Percentiles rank a stretch among this genome's conserved stretches.
phyloP scores from a whole-genome alignment of 2,113 vertebrate genomes.

The Columbina picui region DNA sequence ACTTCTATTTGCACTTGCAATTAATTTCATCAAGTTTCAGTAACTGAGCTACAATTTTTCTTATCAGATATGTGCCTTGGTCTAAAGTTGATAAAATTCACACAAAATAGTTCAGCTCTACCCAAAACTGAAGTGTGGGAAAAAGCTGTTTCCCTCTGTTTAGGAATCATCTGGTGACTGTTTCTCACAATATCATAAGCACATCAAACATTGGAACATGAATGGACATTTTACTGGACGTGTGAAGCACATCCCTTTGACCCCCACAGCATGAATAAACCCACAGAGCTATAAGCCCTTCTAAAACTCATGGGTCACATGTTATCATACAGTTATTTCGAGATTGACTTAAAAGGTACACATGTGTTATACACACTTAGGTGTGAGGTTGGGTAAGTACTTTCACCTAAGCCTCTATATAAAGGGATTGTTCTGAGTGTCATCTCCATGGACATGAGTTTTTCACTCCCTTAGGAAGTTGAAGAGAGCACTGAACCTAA shows the following conservation, averaged over 20 bases:
- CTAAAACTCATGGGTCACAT: not conserved
- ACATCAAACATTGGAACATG: not conserved
- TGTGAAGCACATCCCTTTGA: not conserved
- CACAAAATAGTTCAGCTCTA: not conserved
- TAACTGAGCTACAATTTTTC: not conserved
- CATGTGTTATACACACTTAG: not conserved
- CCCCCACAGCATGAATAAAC: not conserved
- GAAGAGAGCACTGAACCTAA: not conserved
- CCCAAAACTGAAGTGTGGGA: not conserved
- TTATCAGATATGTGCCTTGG: not conserved
- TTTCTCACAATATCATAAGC: not conserved
- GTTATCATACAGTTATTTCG: not conserved
- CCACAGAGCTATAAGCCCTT: not conserved
- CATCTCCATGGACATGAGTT: not conserved
- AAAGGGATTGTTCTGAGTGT: not conserved
- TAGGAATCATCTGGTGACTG: not conserved
- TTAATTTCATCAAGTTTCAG: not conserved
- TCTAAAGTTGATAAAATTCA: not conserved
- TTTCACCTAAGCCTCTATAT: not conserved
- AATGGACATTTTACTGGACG: not conserved
- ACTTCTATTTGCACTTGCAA: not conserved
- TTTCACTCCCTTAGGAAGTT: not conserved
- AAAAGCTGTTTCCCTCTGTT: not conserved
- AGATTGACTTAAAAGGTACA: not conserved
- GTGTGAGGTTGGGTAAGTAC: not conserved